phyloP scores from a whole-genome alignment of 2,113 vertebrate genomes.

The Lanius ludovicianus region DNA sequence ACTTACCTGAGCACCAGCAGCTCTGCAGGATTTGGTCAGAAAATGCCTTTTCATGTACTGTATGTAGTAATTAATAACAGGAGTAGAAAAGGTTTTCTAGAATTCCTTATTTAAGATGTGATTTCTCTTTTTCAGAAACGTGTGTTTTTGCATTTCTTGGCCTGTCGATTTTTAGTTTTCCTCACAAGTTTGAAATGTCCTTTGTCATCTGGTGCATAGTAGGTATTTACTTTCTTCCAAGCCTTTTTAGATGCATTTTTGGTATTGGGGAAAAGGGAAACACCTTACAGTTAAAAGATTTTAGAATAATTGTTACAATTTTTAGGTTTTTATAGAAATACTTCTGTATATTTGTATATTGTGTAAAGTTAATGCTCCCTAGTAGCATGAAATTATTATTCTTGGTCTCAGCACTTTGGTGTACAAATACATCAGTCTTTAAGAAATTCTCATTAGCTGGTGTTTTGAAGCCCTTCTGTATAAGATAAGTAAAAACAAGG shows the following conservation, averaged over 20 bases:
- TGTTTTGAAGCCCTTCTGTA: background rate
- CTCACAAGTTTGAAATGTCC: conserved; percentile 98
- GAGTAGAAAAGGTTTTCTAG: background rate
- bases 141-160: conserved; percentile 98
- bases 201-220: conserved; percentile 99
- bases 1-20: background rate
- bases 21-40: background rate
- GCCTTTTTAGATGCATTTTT: background rate
- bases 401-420: background rate
- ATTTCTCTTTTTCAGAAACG: conserved; percentile 85
- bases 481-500: background rate
- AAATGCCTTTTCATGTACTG: background rate
- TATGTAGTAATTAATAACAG: background rate
- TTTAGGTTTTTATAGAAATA: background rate
- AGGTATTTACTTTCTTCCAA: conserved; percentile 73
- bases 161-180: conserved; percentile 98
- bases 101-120: background rate
- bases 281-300: background rate
- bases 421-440: background rate
- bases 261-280: background rate
- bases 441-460: background rate
- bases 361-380: background rate
- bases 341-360: background rate
- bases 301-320: background rate
- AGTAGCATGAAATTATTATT: background rate